phyloP scores from a whole-genome alignment of 2,888 invertebrate genomes.

The Pachydiplax longipennis region DNA sequence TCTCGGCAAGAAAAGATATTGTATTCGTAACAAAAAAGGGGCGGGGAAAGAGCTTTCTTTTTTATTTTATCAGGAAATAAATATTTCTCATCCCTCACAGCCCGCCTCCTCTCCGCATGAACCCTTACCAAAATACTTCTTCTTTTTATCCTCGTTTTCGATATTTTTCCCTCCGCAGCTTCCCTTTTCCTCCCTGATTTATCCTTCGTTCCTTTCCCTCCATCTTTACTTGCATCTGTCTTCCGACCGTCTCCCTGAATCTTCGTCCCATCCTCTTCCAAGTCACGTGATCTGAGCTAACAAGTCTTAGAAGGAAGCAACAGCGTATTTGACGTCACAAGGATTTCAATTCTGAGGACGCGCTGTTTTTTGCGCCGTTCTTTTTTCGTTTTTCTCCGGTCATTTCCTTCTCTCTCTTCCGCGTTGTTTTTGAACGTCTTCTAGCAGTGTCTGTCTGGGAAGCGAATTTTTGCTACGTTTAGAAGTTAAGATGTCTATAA shows the following conservation, averaged over 20 bases:
- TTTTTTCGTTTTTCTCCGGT: background rate
- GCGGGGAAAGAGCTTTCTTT: background rate
- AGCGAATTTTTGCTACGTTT: too few relatives aligned
- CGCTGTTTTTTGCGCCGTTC: background rate
- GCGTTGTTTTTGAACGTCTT: too few relatives aligned
- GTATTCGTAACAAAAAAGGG: background rate
- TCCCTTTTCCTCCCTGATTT: background rate
- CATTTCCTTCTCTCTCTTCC: background rate
- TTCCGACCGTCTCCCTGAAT: background rate
- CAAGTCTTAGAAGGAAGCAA: background rate
- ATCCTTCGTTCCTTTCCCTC: background rate
- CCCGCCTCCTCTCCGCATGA: background rate
- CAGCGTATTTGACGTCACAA: slow-evolving; percentile 10
- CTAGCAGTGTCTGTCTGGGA: too few relatives aligned
- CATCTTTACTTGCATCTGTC: background rate
- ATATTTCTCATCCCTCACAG: background rate
- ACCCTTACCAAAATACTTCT: background rate
- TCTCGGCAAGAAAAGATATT: background rate
- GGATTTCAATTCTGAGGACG: background rate
- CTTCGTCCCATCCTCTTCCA: background rate
- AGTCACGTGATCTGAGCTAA: background rate
- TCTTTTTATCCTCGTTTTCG: background rate
- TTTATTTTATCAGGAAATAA: slow-evolving; percentile 26
- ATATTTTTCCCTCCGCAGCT: background rate
- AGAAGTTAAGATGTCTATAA: too few relatives aligned